phyloP scores from a whole-genome alignment of 2,888 invertebrate genomes.

The Microchrysa polita region DNA sequence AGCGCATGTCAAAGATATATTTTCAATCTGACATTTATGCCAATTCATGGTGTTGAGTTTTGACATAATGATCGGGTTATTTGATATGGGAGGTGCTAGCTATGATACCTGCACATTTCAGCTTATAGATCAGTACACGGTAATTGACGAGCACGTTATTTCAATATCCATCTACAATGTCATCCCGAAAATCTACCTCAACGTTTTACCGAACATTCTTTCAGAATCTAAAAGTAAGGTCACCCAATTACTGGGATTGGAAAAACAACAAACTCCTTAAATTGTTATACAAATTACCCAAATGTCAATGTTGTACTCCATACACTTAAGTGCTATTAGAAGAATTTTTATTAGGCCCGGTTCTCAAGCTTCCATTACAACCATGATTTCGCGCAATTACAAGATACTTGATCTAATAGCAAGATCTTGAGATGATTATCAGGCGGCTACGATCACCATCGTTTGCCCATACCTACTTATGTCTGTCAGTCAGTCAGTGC shows the following conservation, averaged over 20 bases:
- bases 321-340: slow-evolving; percentile 21
- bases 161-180: too few relatives aligned
- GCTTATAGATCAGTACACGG: too few relatives aligned
- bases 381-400: slow-evolving; percentile 40
- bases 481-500: neutral
- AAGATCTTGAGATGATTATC: slow-evolving; percentile 39
- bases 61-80: slow-evolving; percentile 44
- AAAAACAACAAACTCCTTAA: too few relatives aligned
- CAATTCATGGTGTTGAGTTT: slow-evolving; percentile 45
- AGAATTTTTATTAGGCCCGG: slow-evolving; percentile 41
- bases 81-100: slow-evolving; percentile 21
- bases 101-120: neutral
- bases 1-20: slow-evolving; percentile 27
- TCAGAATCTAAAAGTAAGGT: neutral
- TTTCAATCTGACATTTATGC: slow-evolving; percentile 45
- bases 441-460: slow-evolving; percentile 27
- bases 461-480: slow-evolving; percentile 5
- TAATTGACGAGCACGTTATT: too few relatives aligned
- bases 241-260: neutral
- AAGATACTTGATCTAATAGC: slow-evolving; percentile 32
- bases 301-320: neutral
- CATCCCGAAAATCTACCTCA: too few relatives aligned
- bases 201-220: too few relatives aligned
- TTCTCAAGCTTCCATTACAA: slow-evolving; percentile 40
- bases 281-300: too few relatives aligned